phyloP scores from a whole-genome alignment of 2,888 invertebrate species.

The Latheticus oryzae region DNA sequence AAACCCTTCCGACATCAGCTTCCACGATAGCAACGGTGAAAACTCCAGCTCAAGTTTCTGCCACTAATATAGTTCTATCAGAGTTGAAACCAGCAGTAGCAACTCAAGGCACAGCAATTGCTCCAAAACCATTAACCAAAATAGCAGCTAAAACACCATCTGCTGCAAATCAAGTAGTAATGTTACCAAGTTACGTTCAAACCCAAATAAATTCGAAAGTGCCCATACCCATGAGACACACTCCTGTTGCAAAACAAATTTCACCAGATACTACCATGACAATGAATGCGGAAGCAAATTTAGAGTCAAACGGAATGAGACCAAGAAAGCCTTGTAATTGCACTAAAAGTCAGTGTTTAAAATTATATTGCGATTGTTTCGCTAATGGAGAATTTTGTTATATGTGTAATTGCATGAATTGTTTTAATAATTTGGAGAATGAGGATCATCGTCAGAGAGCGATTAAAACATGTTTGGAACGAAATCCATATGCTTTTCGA shows the following conservation, averaged over 20 bases:
- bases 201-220: slow-evolving; percentile 45
- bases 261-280: slow-evolving; percentile 34
- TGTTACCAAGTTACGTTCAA: slow-evolving; percentile 70
- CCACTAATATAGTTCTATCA: slow-evolving; percentile 55
- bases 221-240: slow-evolving; percentile 56
- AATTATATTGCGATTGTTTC: slow-evolving; percentile 99
- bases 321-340: slow-evolving; percentile 98
- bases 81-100: slow-evolving; percentile 52
- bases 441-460: slow-evolving; percentile 95
- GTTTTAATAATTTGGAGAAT: slow-evolving; percentile 94
- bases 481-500: slow-evolving; percentile 98
- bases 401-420: slow-evolving; percentile 97
- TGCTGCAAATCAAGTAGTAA: slow-evolving; percentile 68
- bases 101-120: slow-evolving; percentile 48
- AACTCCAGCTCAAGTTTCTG: slow-evolving; percentile 45
- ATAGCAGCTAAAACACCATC: slow-evolving; percentile 47
- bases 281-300: slow-evolving; percentile 42
- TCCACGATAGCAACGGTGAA: slow-evolving; percentile 52
- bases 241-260: slow-evolving; percentile 39
- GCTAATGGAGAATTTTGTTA: slow-evolving; percentile 99
- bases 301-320: slow-evolving; percentile 67
- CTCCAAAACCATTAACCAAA: slow-evolving; percentile 53
- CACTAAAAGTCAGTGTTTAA: slow-evolving; percentile 97
- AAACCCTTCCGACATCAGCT: slow-evolving; percentile 63
- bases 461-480: slow-evolving; percentile 92